Evolutionary conservation across 2,797 vertebrate species (phyloP).

Genomic region (Microctenopoma stevenorrisi): DNA sequence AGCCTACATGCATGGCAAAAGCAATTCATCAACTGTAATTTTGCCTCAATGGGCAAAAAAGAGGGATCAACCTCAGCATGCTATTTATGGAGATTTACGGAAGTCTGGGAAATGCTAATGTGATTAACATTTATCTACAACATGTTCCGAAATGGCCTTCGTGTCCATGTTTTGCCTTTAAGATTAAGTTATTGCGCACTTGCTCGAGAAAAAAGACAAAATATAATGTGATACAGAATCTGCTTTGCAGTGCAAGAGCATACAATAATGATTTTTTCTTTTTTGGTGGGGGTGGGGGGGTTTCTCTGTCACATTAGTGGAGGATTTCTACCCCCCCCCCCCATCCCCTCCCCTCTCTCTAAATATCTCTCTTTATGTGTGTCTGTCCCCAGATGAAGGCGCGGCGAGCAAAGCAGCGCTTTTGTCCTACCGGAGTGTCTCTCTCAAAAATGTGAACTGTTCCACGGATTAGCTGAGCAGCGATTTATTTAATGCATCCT

Average conservation of each 20-base stretch:
- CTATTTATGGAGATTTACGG: conserved; percentile 89
- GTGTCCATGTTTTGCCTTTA: conserved; percentile 80
- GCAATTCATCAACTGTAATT: conserved; percentile 89
- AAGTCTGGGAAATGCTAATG: conserved; percentile 89
- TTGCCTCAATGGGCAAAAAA: conserved; percentile 86
- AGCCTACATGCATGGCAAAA: conserved; percentile 87
- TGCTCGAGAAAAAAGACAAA: conserved; percentile 56
- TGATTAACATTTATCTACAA: conserved; percentile 90
- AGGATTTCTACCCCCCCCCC: conserved; percentile 66
- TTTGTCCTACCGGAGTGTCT: conserved; percentile 85
- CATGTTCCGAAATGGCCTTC: conserved; percentile 86
- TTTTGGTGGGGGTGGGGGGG: conserved; percentile 17
- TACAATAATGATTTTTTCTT: conserved; percentile 71
- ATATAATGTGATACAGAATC: conserved; percentile 77
- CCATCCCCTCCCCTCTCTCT: conserved; percentile 66
- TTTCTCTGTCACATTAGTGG: conserved; percentile 83
- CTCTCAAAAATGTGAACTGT: conserved; percentile 85
- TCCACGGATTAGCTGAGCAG: conserved; percentile 86
- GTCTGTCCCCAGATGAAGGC: conserved; percentile 84
- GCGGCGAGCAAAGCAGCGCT: conserved; percentile 78
- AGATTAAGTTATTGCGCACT: conserved; percentile 83
- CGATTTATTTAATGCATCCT: conserved; percentile 92
- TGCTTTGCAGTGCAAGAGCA: conserved; percentile 76
- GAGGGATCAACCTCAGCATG: conserved; percentile 86
- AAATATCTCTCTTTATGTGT: conserved; percentile 84